Evolutionary conservation across 2,797 vertebrate genomes (phyloP), one percentile per base, ranked within the genome.

Genomic region (Chelon labrosus): DNA sequence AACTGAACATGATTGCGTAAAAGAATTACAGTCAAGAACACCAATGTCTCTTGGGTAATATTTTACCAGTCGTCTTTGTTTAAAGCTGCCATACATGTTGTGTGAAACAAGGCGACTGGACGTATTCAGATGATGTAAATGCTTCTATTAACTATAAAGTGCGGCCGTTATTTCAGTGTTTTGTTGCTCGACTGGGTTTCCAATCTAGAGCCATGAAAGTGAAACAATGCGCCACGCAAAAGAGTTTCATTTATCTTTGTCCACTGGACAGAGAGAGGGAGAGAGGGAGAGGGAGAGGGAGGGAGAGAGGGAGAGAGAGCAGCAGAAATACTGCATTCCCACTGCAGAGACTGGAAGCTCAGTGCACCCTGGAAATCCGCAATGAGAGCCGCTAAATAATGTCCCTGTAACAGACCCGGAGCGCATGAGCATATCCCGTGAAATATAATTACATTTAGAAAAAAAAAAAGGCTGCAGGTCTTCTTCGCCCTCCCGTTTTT

Each of bases 221-320:
- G 90, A 89, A 91, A 92, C 89, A 91, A 86, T 85, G 86, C 90
- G 53, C 80, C 74, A 77, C 75, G 80, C 82, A 89, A 87, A 81
- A 84, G 78, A 86, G 65, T 89, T 92, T 82, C 89, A 94, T 95
- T 94, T 92, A 89, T 95, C 94, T 93, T 89, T 87, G 92, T 95
- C 92, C 84, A 80, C 54, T 50, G 80, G 85, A 75, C 77, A 41
- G 50, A 80, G 77, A 77, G 70, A 62, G 66, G n/a, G 70, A 68
- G 75, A 65, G 76, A 61, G 69, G 59, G 62, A 54, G 75, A 55
- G 69, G 46, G 37, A 44, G 59, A 53, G 73, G 25, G 62, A 69
- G 56, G 54, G 67, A 59, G 67, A 49, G 60, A 50, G 66, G 55
- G 79, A 60, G 66, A 64, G 50, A 56, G 49, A 51, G 54, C 65